Conservation (phyloP, 2,888 invertebrate genomes). For the Adelphocoris suturalis region DNA sequence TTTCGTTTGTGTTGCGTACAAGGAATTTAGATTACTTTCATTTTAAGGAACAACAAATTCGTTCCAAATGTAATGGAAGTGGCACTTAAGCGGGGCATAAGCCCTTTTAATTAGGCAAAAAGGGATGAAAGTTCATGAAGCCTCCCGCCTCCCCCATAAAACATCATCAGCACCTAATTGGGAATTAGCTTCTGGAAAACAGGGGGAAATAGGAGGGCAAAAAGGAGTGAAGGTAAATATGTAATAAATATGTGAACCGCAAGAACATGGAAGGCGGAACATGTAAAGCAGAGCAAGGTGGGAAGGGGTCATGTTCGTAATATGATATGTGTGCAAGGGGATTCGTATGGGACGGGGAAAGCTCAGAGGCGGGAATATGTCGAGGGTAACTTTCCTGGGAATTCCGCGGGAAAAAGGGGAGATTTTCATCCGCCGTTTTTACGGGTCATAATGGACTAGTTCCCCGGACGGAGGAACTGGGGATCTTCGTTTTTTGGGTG, state of each 20-base stretch:
- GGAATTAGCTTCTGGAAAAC: constrained; percentile 52
- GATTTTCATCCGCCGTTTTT: constrained; percentile 43
- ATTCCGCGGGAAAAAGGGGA: not conserved
- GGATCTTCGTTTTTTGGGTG: not conserved
- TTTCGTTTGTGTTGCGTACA: not conserved
- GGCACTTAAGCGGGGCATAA: constrained; percentile 48
- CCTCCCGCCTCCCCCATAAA: constrained; percentile 41
- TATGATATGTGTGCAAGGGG: constrained; percentile 60
- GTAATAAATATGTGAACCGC: constrained; percentile 63
- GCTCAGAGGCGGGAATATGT: not conserved
- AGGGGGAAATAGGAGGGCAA: not conserved
- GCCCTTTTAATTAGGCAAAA: constrained; percentile 62
- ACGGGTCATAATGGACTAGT: constrained; percentile 48
- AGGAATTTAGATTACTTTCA: not conserved
- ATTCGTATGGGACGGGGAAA: not conserved
- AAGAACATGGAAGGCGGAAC: not conserved
- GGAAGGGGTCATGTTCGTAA: constrained; percentile 47
- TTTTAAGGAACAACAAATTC: not conserved
- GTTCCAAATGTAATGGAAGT: not conserved
- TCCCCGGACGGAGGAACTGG: not conserved
- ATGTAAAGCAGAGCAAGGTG: too few species aligned
- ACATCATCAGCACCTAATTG: constrained; percentile 62
- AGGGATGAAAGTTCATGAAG: constrained; percentile 65
- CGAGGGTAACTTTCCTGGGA: constrained; percentile 41
- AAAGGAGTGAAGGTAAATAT: constrained; percentile 49